A percentile compares a stretch with the other conserved stretches of the same genome.
These are phyloP conservation scores for Agelas oroides DNA, from an alignment of 37 sponge, comb jelly and placozoan genomes.

Conservation along the genomic window DNA sequence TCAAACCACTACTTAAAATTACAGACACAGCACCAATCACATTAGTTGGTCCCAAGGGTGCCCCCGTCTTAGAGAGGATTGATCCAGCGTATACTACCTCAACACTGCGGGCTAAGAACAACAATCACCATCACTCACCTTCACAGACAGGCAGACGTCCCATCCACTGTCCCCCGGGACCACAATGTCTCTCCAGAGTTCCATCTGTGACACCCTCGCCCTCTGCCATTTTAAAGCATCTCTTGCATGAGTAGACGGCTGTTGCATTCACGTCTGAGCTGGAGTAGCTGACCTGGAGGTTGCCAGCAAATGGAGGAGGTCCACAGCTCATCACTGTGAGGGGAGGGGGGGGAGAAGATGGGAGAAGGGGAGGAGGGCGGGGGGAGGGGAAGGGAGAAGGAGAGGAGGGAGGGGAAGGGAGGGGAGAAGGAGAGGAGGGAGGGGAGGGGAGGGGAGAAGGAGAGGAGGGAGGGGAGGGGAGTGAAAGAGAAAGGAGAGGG, in stretches of 20 bases:
- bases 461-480: not conserved
- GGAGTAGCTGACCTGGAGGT: not conserved
- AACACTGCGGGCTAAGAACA: too few species aligned
- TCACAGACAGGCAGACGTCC: conserved; percentile 17
- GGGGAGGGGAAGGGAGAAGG: not conserved
- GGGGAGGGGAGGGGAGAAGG: not conserved
- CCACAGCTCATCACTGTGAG: conserved; percentile 13
- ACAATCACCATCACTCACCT: not conserved
- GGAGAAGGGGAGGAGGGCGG: not conserved
- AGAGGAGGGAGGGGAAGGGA: not conserved
- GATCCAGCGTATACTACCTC: too few species aligned
- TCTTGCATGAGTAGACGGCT: conserved; percentile 3
- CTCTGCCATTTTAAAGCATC: not conserved
- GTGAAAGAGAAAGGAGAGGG: too few species aligned
- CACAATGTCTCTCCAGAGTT: not conserved
- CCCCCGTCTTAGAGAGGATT: too few species aligned
- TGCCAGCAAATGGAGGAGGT: not conserved
- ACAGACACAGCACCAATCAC: too few species aligned
- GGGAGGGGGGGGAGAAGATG: not conserved
- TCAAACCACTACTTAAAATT: too few species aligned
- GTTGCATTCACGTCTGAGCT: not conserved
- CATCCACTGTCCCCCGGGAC: not conserved
- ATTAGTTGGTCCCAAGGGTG: too few species aligned
- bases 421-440: not conserved
- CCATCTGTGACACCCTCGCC: too few species aligned